Percentiles rank a stretch among this genome's conserved stretches.
Conservation (phyloP, 1,140 invertebrate species). For the Ceratosolen fusciceps region DNA sequence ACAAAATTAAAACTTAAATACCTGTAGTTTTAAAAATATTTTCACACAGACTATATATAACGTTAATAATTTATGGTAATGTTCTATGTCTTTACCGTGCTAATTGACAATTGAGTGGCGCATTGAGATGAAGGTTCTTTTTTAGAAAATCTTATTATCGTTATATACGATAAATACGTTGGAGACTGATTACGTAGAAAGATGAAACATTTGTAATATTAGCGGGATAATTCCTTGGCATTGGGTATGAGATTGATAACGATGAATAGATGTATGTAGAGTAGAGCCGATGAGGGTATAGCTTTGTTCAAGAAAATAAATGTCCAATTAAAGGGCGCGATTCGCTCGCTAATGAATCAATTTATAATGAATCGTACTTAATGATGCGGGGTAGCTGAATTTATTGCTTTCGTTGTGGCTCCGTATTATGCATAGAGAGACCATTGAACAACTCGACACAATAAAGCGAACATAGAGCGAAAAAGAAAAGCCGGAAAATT, state of each 20-base stretch:
- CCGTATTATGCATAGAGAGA: background rate
- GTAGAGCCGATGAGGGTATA: no score
- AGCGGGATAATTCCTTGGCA: no score
- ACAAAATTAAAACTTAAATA: no score
- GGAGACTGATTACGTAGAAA: no score
- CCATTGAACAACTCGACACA: constrained; percentile 36
- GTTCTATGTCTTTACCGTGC: background rate
- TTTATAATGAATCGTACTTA: background rate
- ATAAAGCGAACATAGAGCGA: constrained; percentile 19
- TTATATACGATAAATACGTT: no score
- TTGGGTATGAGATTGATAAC: no score
- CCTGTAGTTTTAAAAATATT: background rate
- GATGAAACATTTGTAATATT: no score
- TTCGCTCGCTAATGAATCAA: background rate
- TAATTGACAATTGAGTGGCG: background rate
- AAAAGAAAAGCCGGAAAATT: constrained; percentile 8
- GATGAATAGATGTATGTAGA: background rate
- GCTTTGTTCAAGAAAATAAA: background rate
- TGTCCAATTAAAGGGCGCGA: background rate
- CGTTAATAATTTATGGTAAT: background rate
- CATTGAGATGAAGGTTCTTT: no score
- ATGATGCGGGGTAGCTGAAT: background rate
- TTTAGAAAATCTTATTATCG: no score
- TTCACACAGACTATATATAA: background rate
- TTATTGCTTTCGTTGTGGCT: background rate